A percentile compares a stretch with the other conserved stretches of the same genome.
Evolutionary conservation across 1,140 invertebrate species (phyloP).

Genomic region (Platyscapa corneri): DNA sequence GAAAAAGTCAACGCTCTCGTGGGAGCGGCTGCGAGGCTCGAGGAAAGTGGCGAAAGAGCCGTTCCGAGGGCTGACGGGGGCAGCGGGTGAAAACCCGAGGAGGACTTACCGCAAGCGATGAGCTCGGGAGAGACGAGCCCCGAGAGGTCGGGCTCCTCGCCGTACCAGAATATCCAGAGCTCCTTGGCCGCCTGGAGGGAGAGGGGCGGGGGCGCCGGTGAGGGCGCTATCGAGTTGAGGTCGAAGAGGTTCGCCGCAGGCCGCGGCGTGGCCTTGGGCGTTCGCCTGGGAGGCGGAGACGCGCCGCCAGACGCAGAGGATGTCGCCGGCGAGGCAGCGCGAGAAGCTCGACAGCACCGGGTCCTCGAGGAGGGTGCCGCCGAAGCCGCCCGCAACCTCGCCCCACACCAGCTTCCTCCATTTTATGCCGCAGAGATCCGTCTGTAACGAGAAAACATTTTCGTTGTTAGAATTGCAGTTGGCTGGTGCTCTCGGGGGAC

Average conservation of each 20-base stretch:
- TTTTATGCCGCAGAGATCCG: constrained; percentile 98
- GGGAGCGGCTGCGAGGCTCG: not conserved
- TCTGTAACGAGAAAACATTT: constrained; percentile 77
- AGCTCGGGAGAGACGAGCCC: constrained; percentile 88
- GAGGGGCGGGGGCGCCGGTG: constrained; percentile 79
- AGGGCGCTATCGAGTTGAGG: constrained; percentile 72
- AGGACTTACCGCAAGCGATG: constrained; percentile 82
- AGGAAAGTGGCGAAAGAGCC: too few species aligned
- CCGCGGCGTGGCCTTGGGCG: constrained; percentile 65
- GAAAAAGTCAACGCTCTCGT: not conserved
- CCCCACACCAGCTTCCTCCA: constrained; percentile 95
- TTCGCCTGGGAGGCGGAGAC: constrained; percentile 77
- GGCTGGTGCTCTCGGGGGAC: not conserved
- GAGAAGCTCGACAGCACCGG: constrained; percentile 94
- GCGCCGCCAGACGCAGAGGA: constrained; percentile 96
- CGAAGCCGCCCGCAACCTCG: constrained; percentile 79
- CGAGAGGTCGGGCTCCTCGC: constrained; percentile 93
- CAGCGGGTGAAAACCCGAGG: not conserved
- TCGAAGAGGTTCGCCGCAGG: constrained; percentile 80
- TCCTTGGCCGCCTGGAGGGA: constrained; percentile 91
- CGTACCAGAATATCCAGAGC: constrained; percentile 99
- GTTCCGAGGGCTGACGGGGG: not conserved
- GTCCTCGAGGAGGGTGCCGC: constrained; percentile 86
- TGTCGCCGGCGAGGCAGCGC: constrained; percentile 93
- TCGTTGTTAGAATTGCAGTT: not conserved